Base-by-base conservation (phyloP, 2,888 invertebrate species). In the Idaea straminata region DNA sequence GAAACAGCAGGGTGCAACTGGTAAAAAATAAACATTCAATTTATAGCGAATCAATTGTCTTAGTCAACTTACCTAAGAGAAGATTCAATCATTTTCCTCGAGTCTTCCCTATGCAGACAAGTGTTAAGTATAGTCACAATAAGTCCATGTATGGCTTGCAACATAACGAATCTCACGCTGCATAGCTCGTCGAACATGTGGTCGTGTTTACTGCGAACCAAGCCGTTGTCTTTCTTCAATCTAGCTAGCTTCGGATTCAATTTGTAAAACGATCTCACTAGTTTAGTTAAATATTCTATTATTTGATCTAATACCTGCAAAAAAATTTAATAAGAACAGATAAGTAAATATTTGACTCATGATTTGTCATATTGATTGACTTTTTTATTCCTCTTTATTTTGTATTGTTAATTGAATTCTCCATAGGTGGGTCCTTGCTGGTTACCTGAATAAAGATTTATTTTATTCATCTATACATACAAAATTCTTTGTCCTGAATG, bases 241-340 rank as follows among this genome's bases (percentile, higher is more conserved):
- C 89, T 81, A 6, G 85, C 89, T 64, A 94, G 79, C 71, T 93
- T 93, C 3, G 92, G 90, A 77, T 94, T 93, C 66, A 93, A 81
- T 78, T 89, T 91, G 74, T 90, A 93, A 77, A 93, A 94, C 35
- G 91, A 91, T 72, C 91, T 90, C 16, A 93, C 93, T 80, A 94
- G 76, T 73, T 90, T 92, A 61, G 92, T 86, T 80, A 94, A 85
- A 72, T 93, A 93, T 68, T 90, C 91, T 81, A 93, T 89, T 75
- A 94, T 90, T 84, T 93, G 91, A 84, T 94, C 94, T 81, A 95
- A 82, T 80, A 94, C 93, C 95, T 95, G 80, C 62, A 93, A 92
- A 71, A 69, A 16, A 7, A 16, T n/a, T n/a, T n/a, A n/a, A n/a
- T n/a, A n/a, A n/a, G n/a, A n/a, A n/a, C n/a, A n/a, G n/a, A n/a